Conservation (phyloP, 2,113 vertebrate genomes). For the Pogonocichla stellata region DNA sequence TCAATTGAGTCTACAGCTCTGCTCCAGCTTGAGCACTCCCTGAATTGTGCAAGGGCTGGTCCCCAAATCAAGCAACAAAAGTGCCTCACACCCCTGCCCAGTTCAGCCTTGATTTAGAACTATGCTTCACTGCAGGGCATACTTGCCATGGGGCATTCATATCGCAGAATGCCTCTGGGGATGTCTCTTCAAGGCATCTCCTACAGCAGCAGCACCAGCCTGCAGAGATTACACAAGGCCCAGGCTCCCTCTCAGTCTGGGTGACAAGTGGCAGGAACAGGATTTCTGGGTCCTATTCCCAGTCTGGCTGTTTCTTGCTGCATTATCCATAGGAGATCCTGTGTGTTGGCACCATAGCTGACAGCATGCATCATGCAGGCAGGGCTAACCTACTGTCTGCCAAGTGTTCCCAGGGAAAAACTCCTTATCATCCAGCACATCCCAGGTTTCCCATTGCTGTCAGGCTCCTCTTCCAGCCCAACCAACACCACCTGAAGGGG, state of each 20-base stretch:
- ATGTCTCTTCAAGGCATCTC: not conserved
- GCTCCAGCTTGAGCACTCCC: not conserved
- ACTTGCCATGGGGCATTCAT: fast-evolving
- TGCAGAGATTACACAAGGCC: not conserved
- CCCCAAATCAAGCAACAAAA: not conserved
- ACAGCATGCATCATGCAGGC: not conserved
- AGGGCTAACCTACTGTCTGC: not conserved
- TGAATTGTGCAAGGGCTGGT: not conserved
- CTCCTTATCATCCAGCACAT: not conserved
- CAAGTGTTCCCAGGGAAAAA: not conserved
- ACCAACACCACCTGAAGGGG: not conserved
- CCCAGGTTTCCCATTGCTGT: not conserved
- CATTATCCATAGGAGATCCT: fast-evolving
- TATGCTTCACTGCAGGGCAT: not conserved
- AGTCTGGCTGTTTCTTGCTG: not conserved
- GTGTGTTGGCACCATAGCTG: fast-evolving
- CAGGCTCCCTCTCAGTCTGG: not conserved
- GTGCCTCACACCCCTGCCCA: not conserved
- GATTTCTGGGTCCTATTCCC: not conserved
- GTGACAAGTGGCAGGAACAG: not conserved
- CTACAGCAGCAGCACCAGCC: not conserved
- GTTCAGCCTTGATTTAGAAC: not conserved
- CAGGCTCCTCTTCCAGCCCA: not conserved
- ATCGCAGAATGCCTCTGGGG: fast-evolving
- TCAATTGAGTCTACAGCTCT: fast-evolving